phyloP scores from a whole-genome alignment of 2,113 vertebrate genomes.

The Paradoxurus hermaphroditus region DNA sequence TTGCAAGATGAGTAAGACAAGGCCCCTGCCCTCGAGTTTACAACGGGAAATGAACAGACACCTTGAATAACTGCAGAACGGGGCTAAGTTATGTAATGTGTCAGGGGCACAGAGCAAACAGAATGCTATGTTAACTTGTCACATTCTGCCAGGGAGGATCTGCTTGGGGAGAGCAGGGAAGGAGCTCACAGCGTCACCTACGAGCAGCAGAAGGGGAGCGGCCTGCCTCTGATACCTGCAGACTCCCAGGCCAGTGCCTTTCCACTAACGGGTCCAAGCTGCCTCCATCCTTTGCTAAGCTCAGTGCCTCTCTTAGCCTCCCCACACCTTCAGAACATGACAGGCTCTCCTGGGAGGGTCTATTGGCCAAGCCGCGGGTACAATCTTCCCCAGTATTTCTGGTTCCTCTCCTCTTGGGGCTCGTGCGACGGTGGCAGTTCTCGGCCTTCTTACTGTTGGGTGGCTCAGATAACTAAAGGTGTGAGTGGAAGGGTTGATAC shows the following conservation, averaged over 20 bases:
- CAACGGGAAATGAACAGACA: constrained; percentile 12
- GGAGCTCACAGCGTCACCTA: neutral
- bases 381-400: neutral
- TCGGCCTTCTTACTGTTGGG: neutral
- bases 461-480: neutral
- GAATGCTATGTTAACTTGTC: neutral
- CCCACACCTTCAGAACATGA: neutral
- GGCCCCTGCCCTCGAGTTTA: constrained; percentile 55
- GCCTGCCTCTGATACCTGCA: too few species aligned
- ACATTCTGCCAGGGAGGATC: neutral
- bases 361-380: neutral
- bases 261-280: fast-evolving
- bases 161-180: neutral
- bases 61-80: neutral
- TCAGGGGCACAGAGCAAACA: neutral
- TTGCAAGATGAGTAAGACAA: constrained; percentile 33
- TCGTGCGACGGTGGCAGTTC: neutral
- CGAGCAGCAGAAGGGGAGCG: too few species aligned
- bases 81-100: neutral
- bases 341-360: neutral
- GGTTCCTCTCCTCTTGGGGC: neutral
- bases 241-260: neutral
- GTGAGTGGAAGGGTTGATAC: neutral
- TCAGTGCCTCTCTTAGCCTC: neutral
- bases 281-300: neutral